Percentiles rank a stretch among this genome's conserved stretches.
Evolutionary conservation across 35 echinoderm and acorn worm genomes (phyloP).

Genomic region (Chiridota heheva): DNA sequence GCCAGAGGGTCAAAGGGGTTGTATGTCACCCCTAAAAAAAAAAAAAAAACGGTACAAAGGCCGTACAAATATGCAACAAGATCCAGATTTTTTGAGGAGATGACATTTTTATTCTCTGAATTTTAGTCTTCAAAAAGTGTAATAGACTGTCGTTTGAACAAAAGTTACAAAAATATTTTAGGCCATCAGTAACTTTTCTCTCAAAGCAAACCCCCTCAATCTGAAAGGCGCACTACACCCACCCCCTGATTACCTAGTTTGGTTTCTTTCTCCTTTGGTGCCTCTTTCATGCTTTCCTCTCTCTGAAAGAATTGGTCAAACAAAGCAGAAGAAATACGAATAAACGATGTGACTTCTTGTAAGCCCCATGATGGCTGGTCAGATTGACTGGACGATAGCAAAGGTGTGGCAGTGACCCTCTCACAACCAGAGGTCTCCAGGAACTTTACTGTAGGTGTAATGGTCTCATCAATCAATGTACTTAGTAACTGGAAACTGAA

Average conservation of each 20-base stretch:
- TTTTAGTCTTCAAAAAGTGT: no score
- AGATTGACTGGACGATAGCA: not conserved
- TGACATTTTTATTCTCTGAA: no score
- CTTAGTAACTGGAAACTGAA: constrained; percentile 75
- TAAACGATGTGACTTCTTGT: constrained; percentile 74
- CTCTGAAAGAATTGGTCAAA: constrained; percentile 60
- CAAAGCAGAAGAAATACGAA: constrained; percentile 74
- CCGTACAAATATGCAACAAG: no score
- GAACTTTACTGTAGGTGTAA: constrained; percentile 73
- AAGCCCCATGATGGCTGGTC: constrained; percentile 31
- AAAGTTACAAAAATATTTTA: no score
- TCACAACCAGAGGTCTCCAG: constrained; percentile 52
- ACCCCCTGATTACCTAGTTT: constrained; percentile 1
- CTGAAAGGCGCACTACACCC: not conserved
- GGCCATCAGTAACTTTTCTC: no score
- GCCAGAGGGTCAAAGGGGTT: no score
- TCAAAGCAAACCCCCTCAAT: no score
- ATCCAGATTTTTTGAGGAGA: no score
- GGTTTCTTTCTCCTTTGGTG: constrained; percentile 6
- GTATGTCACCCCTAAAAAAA: no score
- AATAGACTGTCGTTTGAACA: no score
- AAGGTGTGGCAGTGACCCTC: constrained; percentile 48
- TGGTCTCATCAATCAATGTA: constrained; percentile 67
- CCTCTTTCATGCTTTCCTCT: constrained; percentile 52
- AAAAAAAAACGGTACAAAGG: no score